Conservation (phyloP, 2,888 invertebrate genomes). For the Stratiomys singularior region DNA sequence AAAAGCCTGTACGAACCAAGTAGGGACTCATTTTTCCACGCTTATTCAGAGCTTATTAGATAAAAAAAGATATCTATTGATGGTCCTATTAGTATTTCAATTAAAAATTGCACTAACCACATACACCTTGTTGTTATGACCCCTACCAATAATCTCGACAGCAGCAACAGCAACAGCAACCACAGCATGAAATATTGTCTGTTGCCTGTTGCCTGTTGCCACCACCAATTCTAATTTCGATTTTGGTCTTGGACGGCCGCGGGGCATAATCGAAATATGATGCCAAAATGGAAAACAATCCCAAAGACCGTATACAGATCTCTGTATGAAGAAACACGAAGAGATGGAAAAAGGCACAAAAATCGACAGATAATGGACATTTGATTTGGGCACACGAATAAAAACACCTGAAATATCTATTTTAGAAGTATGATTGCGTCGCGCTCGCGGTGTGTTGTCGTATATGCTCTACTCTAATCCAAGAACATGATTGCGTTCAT, state of each 20-base stretch:
- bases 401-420: conserved; percentile 36
- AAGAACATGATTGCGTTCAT: conserved; percentile 41
- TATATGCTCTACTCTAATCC: conserved; percentile 34
- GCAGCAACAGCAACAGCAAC: conserved; percentile 17
- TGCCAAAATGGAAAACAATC: conserved; percentile 41
- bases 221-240: conserved; percentile 36
- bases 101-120: conserved; percentile 31
- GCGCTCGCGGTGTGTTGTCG: conserved; percentile 18
- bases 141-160: not conserved
- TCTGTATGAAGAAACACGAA: not conserved
- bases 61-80: not conserved
- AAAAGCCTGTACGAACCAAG: no score
- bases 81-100: not conserved
- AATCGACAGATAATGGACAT: conserved; percentile 39
- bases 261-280: conserved; percentile 38
- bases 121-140: conserved; percentile 27
- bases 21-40: no score
- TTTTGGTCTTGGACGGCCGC: conserved; percentile 26
- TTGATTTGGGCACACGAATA: conserved; percentile 36
- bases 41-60: not conserved
- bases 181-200: conserved; percentile 34
- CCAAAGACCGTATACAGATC: not conserved
- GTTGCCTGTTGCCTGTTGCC: conserved; percentile 24
- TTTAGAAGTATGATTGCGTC: conserved; percentile 18
- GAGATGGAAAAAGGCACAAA: conserved; percentile 28